Conservation (phyloP, 2,113 vertebrate species). For the Zosterops pallidus region DNA sequence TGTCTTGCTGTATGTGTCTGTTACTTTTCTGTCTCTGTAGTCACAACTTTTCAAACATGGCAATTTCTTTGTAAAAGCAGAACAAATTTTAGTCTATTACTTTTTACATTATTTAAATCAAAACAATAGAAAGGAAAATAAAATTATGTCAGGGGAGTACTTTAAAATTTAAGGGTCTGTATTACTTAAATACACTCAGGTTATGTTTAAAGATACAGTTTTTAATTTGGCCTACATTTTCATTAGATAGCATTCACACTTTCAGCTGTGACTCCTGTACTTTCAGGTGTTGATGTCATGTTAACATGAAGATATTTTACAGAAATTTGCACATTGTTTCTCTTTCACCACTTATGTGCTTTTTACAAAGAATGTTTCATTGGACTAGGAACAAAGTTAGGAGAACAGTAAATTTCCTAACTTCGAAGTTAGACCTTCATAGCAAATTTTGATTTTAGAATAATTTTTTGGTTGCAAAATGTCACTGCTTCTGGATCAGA, state of each 20-base stretch:
- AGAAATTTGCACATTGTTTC: background rate
- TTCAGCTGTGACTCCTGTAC: background rate
- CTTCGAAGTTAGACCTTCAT: background rate
- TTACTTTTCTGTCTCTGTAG: background rate
- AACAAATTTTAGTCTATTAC: background rate
- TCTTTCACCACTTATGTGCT: background rate
- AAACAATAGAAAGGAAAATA: background rate
- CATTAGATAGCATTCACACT: background rate
- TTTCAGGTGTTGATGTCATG: background rate
- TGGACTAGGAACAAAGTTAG: background rate
- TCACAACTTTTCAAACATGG: rapidly evolving
- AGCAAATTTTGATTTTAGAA: background rate
- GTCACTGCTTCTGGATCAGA: background rate
- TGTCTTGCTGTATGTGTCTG: background rate
- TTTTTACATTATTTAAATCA: background rate
- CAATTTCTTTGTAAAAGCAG: background rate
- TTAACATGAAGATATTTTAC: background rate
- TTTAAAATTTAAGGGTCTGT: background rate
- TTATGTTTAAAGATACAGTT: background rate
- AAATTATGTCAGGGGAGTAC: background rate
- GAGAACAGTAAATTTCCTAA: background rate
- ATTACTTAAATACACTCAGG: background rate
- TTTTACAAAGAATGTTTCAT: background rate
- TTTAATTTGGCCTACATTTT: background rate
- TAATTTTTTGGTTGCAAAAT: background rate